Conservation (phyloP, 2,888 invertebrate genomes). For the Salpingus planirostris region DNA sequence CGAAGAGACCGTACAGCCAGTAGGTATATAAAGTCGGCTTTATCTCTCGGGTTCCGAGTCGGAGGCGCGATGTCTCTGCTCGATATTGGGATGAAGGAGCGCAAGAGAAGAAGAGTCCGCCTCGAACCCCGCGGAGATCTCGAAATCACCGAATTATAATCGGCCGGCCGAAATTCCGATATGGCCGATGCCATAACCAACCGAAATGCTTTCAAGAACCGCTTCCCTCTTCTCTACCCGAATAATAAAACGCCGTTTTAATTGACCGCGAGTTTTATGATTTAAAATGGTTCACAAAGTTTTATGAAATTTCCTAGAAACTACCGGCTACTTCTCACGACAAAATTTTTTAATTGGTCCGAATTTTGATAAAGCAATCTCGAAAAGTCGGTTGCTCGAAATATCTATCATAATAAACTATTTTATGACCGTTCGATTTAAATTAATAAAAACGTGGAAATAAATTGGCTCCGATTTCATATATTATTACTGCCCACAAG, state of each 20-base stretch:
- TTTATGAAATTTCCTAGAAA: conserved; percentile 8
- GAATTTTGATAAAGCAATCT: conserved; percentile 10
- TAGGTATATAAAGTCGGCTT: background rate
- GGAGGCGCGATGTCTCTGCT: conserved; percentile 28
- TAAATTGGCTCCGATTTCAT: conserved; percentile 10
- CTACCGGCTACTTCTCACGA: conserved; percentile 5
- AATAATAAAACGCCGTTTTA: conserved; percentile 11
- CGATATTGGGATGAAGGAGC: conserved; percentile 17
- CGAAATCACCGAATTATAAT: too few relatives aligned
- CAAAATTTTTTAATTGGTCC: conserved; percentile 8
- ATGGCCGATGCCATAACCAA: too few relatives aligned
- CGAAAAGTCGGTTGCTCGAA: too few relatives aligned
- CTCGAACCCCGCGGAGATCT: too few relatives aligned
- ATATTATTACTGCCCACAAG: too few relatives aligned
- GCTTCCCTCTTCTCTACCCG: too few relatives aligned
- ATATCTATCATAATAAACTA: conserved; percentile 9
- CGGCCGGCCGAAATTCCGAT: too few relatives aligned
- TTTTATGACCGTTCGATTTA: conserved; percentile 9
- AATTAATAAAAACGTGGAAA: conserved; percentile 9
- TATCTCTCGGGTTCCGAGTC: conserved; percentile 5
- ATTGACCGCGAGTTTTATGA: conserved; percentile 11
- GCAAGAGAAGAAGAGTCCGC: too few relatives aligned
- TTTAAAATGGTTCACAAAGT: conserved; percentile 8
- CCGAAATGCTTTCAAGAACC: too few relatives aligned
- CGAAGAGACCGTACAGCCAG: background rate